Conservation (phyloP, 2,113 vertebrate genomes). For the Indicator maculatus region DNA sequence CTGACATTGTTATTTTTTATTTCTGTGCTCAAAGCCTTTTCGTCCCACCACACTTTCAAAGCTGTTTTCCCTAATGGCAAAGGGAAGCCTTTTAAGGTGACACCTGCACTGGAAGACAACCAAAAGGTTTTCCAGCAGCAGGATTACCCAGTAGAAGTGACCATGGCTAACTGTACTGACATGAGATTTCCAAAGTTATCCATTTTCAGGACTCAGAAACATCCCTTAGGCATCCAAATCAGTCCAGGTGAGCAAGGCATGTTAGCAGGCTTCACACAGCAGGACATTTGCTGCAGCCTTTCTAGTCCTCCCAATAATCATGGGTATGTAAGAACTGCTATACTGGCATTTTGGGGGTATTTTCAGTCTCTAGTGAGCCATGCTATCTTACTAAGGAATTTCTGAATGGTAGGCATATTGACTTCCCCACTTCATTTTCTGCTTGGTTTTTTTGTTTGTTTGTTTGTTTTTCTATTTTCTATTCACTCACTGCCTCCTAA, state of each 20-base stretch:
- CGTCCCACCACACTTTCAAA: not conserved
- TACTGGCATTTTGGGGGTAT: not conserved
- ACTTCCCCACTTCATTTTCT: not conserved
- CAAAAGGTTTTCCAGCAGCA: not conserved
- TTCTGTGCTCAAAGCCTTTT: not conserved
- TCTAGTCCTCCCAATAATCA: not conserved
- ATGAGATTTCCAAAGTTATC: not conserved
- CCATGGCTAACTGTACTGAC: not conserved
- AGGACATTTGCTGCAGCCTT: not conserved
- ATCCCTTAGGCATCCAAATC: not conserved
- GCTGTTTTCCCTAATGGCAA: not conserved
- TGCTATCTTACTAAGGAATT: not conserved
- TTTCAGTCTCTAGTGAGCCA: not conserved
- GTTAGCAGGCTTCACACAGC: not conserved
- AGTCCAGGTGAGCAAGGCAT: not conserved
- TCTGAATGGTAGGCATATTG: not conserved
- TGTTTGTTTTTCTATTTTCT: not conserved
- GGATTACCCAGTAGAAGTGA: not conserved
- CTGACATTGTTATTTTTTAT: not conserved
- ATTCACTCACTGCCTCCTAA: fast-evolving
- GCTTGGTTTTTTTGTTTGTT: too few relatives aligned
- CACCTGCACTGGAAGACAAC: not conserved
- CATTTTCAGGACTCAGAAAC: not conserved
- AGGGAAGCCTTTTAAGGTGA: not conserved
- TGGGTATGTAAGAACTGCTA: not conserved